Conservation (phyloP, 2,888 invertebrate species). For the Amphipoea lucens region DNA sequence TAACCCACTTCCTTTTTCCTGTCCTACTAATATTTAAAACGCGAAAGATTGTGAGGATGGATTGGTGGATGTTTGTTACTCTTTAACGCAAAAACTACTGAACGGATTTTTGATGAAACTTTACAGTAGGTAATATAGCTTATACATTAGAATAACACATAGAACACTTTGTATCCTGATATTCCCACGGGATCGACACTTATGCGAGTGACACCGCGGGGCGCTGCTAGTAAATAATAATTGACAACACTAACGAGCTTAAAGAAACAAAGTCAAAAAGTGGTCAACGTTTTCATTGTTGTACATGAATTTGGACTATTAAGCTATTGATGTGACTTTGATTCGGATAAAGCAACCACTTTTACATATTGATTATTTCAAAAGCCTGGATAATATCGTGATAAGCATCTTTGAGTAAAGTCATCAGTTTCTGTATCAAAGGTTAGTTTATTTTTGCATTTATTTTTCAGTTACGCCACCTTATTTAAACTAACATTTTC, state of each 20-base stretch:
- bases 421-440: not conserved
- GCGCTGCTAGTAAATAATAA: not conserved
- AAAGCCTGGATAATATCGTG: not conserved
- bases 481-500: not conserved
- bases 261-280: not conserved
- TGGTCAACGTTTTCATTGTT: not conserved
- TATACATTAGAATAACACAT: too few relatives aligned
- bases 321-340: not conserved
- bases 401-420: not conserved
- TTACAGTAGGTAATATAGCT: too few relatives aligned
- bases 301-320: not conserved
- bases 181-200: too few relatives aligned
- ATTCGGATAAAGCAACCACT: not conserved
- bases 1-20: too few relatives aligned
- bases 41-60: too few relatives aligned
- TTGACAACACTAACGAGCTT: not conserved
- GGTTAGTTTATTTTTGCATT: not conserved
- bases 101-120: too few relatives aligned
- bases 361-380: not conserved
- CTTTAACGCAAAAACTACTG: too few relatives aligned
- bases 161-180: too few relatives aligned
- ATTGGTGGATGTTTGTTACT: too few relatives aligned
- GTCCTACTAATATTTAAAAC: too few relatives aligned
- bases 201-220: too few relatives aligned
- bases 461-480: not conserved